Percentiles rank a stretch among this genome's conserved stretches.
phyloP scores from a whole-genome alignment of 2,113 vertebrate genomes.

The Pimephales promelas region DNA sequence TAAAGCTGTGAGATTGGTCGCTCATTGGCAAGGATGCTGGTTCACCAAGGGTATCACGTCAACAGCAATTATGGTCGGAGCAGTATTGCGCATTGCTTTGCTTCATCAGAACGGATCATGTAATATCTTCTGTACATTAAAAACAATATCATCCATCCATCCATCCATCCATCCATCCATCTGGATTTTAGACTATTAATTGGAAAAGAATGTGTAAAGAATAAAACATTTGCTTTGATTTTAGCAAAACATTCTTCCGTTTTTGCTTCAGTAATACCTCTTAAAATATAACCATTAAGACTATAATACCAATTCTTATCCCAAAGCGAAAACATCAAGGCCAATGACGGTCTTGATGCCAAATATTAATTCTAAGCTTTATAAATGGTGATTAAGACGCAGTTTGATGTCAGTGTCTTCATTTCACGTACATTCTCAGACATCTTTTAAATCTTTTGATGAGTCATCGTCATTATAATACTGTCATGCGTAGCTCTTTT shows the following conservation, averaged over 20 bases:
- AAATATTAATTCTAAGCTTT: slow-evolving; percentile 5
- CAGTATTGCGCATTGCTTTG: not conserved
- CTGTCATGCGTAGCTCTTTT: not conserved
- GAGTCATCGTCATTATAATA: slow-evolving; percentile 12
- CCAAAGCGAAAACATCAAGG: not conserved
- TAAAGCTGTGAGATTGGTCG: slow-evolving; percentile 21
- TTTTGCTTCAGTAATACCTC: not conserved
- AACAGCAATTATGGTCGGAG: slow-evolving; percentile 9
- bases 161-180: not conserved
- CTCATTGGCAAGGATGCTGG: slow-evolving; percentile 17
- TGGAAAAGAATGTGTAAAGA: not conserved
- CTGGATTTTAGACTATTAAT: not conserved
- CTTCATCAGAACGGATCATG: not conserved
- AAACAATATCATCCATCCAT: no score
- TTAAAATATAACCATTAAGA: not conserved
- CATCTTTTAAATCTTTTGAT: slow-evolving; percentile 25
- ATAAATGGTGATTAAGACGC: slow-evolving; percentile 5
- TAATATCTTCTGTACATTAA: not conserved
- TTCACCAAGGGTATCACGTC: slow-evolving; percentile 3
- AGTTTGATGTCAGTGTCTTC: slow-evolving; percentile 15
- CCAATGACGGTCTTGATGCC: not conserved
- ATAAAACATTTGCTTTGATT: not conserved
- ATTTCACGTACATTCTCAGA: slow-evolving; percentile 16
- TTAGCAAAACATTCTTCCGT: not conserved
- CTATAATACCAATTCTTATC: not conserved